Percentiles rank a stretch among this genome's conserved stretches.
phyloP scores from a whole-genome alignment of 2,113 vertebrate species.

The Morone chrysops region DNA sequence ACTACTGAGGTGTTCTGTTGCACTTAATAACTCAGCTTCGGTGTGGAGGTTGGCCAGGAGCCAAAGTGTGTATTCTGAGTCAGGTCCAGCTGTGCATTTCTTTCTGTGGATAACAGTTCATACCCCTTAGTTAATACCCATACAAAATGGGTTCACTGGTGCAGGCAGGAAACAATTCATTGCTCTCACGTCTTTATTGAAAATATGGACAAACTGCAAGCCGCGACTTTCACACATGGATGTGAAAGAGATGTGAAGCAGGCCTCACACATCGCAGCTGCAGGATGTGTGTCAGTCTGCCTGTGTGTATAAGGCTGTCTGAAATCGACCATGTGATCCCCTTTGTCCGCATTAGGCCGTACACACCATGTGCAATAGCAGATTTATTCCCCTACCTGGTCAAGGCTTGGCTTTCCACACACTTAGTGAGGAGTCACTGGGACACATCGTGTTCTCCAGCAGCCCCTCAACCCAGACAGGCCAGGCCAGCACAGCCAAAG shows the following conservation, averaged over 20 bases:
- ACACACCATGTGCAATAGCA: slow-evolving; percentile 13
- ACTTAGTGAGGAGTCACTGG: slow-evolving; percentile 21
- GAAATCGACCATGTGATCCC: slow-evolving; percentile 51
- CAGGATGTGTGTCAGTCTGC: slow-evolving; percentile 36
- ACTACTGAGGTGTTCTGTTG: slow-evolving; percentile 74
- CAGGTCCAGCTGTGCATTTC: slow-evolving; percentile 76
- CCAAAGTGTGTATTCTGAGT: slow-evolving; percentile 64
- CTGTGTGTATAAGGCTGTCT: slow-evolving; percentile 42
- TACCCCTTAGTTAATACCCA: slow-evolving; percentile 55
- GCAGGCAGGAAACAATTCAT: slow-evolving; percentile 78
- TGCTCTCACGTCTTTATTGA: slow-evolving; percentile 64
- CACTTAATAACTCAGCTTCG: slow-evolving; percentile 70
- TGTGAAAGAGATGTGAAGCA: slow-evolving; percentile 66
- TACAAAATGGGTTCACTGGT: slow-evolving; percentile 55
- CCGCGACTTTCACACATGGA: slow-evolving; percentile 65
- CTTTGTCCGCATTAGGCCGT: slow-evolving; percentile 40
- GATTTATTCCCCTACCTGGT: slow-evolving; percentile 44
- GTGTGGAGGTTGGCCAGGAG: slow-evolving; percentile 61
- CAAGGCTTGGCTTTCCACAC: slow-evolving; percentile 29
- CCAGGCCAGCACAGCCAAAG: slow-evolving; percentile 7
- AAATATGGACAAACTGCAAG: slow-evolving; percentile 55
- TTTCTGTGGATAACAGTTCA: slow-evolving; percentile 65
- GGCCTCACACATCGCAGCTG: slow-evolving; percentile 76
- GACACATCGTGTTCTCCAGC: slow-evolving; percentile 43
- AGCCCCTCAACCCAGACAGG: slow-evolving; percentile 44